Base-by-base conservation (phyloP, 2,797 vertebrate genomes). In the Periophthalmus magnuspinnatus region DNA sequence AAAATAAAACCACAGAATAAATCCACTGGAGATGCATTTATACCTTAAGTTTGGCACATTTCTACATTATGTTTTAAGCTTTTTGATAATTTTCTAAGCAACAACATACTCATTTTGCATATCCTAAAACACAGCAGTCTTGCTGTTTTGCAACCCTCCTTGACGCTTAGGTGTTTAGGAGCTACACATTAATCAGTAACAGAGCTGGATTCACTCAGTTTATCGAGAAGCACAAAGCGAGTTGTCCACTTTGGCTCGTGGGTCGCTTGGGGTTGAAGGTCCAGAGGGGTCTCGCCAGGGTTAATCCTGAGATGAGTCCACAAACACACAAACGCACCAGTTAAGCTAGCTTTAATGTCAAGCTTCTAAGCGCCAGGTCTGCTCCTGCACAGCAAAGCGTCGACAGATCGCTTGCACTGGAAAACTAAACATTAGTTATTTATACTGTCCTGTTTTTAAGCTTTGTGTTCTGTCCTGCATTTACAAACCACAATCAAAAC, bases 301-400 rank as follows among this genome's bases (percentile, higher is more conserved):
- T 86, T 88, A 88, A 88, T 89, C 83, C 82, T 48, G 75, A 83
- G 79, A 79, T 83, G 83, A 82, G 76, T 74, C 68, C 69, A 81
- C 38, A 74, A 62, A 69, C 69, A 65, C 38, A 52, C 50, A 68
- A 45, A 68, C 56, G 21, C 19, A 11, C 54, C 34, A 2, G 48
- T 76, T 85, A 85, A 84, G 76, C 74, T 81, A 74, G 63, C 45
- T 65, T 77, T 84, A 76, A 69, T 55, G 69, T 74, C 32, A 60
- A 74, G 72, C 77, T 69, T 69, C 33, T 50, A 74, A 32, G 41
- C 38, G 62, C 22, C 13, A 41, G 24, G 52, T 52, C 9, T 2
- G 41, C 59, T 45, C 5, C 13, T 14, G 41, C 41, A 14, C 41
- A 45, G 41, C 9, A 41, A 19, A 11, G 0, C 14, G 59, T 59